phyloP scores from a whole-genome alignment of 2,888 invertebrate species.

The Lamellibrachia columna region DNA sequence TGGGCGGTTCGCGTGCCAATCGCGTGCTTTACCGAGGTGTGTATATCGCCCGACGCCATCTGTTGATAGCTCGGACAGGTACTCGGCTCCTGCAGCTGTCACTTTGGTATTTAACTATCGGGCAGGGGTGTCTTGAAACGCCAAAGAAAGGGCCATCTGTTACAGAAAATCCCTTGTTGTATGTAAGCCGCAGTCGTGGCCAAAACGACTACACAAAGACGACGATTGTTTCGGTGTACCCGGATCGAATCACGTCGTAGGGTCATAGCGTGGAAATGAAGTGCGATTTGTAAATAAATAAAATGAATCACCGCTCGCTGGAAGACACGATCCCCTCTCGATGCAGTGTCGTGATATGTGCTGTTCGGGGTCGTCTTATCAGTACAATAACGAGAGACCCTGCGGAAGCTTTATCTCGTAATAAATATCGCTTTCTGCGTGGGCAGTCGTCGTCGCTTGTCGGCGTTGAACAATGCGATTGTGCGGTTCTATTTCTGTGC shows the following conservation, averaged over 20 bases:
- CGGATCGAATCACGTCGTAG: background rate
- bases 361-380: background rate
- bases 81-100: background rate
- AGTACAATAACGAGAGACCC: background rate
- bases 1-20: background rate
- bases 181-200: background rate
- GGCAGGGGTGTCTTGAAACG: background rate
- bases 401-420: background rate
- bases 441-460: background rate
- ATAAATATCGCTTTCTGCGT: background rate
- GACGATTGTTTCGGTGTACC: background rate
- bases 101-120: background rate
- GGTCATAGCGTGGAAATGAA: background rate
- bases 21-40: background rate
- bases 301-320: background rate
- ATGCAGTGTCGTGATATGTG: background rate
- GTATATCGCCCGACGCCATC: conserved; percentile 6
- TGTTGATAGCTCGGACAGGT: background rate
- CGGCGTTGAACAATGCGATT: background rate
- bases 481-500: background rate
- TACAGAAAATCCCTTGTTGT: background rate
- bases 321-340: background rate
- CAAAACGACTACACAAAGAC: background rate
- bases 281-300: background rate
- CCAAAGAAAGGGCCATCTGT: conserved; percentile 1